Evolutionary conservation across 37 sponge, comb jelly and placozoan genomes (phyloP).

Genomic region (Crambe crambe): DNA sequence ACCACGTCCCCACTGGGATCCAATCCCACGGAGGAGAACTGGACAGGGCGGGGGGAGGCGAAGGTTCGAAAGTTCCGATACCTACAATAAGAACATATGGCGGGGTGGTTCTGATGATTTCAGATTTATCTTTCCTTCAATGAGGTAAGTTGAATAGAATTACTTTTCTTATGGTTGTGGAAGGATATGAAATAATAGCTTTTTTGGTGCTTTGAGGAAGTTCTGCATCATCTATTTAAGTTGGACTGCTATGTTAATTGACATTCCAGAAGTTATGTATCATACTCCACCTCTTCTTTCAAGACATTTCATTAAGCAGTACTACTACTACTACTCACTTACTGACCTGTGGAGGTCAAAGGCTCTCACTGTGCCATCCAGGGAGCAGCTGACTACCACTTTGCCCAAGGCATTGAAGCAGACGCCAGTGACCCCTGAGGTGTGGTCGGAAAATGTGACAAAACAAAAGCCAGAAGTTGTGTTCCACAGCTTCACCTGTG

Average conservation of each 20-base stretch:
- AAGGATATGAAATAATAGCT: no score
- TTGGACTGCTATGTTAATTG: no score
- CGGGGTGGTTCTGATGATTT: no score
- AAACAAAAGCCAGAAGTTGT: slow-evolving; percentile 91
- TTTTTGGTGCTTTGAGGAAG: no score
- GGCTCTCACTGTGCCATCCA: slow-evolving; percentile 96
- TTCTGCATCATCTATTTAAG: no score
- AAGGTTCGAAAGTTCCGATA: slow-evolving; percentile 97
- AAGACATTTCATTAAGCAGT: no score
- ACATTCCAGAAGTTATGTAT: no score
- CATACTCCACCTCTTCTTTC: no score
- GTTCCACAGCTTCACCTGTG: slow-evolving; percentile 95
- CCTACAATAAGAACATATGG: no score
- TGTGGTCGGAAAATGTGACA: slow-evolving; percentile 95
- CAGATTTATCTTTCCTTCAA: no score
- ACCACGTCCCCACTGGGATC: slow-evolving; percentile 93
- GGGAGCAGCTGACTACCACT: slow-evolving; percentile 85
- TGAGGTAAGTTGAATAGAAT: no score
- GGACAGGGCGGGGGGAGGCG: slow-evolving; percentile 93
- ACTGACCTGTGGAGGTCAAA: slow-evolving; percentile 90
- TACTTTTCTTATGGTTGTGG: no score
- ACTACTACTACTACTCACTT: background rate
- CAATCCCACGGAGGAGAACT: slow-evolving; percentile 87
- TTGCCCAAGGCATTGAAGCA: slow-evolving; percentile 72
- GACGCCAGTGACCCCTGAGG: slow-evolving; percentile 80